Evolutionary conservation across 2,113 vertebrate genomes (phyloP).

Genomic region (Saccopteryx bilineata): DNA sequence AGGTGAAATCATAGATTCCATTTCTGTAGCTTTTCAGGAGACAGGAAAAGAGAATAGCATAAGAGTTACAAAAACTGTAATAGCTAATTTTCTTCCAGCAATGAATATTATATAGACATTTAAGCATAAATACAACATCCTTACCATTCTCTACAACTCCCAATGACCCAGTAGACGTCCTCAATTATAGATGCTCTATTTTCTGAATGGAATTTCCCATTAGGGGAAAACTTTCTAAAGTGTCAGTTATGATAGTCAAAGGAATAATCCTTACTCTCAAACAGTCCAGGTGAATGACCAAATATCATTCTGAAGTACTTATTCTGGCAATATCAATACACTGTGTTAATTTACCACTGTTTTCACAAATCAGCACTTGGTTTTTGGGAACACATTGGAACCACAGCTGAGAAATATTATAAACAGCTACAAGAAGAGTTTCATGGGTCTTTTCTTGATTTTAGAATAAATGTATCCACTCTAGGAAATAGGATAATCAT

Average conservation of each 20-base stretch:
- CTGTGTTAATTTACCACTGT: neutral
- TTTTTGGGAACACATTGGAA: conserved; percentile 16
- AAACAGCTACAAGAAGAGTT: neutral
- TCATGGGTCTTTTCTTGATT: neutral
- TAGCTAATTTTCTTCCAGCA: neutral
- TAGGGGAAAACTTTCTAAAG: conserved; percentile 22
- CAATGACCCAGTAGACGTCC: neutral
- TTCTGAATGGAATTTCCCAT: conserved; percentile 1
- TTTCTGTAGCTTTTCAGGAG: conserved; percentile 25
- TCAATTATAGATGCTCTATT: neutral
- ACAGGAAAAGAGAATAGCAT: neutral
- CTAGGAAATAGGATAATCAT: neutral
- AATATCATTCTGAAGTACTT: conserved; percentile 13
- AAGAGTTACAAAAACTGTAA: neutral
- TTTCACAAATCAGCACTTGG: neutral
- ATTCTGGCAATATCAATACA: conserved; percentile 21
- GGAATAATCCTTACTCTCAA: neutral
- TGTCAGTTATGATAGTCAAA: neutral
- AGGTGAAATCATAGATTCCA: neutral
- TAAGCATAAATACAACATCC: neutral
- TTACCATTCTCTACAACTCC: neutral
- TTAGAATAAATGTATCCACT: neutral
- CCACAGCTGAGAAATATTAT: conserved; percentile 21
- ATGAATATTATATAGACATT: neutral
- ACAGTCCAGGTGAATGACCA: neutral